Evolutionary conservation across 2,888 invertebrate genomes (phyloP).

Genomic region (Sinodicranocentrus sp.): DNA sequence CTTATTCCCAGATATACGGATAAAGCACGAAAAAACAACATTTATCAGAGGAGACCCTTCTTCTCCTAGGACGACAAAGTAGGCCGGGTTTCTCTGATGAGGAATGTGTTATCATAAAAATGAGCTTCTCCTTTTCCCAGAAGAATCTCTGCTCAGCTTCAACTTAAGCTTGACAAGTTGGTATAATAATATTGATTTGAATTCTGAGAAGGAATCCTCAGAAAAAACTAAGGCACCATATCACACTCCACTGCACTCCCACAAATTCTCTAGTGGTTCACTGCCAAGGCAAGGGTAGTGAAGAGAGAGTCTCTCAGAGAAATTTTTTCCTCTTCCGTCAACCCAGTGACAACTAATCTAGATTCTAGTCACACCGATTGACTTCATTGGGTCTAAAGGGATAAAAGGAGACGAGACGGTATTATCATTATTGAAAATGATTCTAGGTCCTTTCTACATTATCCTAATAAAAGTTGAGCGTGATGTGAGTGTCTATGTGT

Average conservation of each 20-base stretch:
- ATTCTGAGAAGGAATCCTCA: neutral
- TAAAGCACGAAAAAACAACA: conserved; percentile 23
- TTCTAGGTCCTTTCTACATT: too few relatives aligned
- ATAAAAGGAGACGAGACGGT: conserved; percentile 4
- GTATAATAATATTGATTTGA: conserved; percentile 1
- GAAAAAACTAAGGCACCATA: conserved; percentile 31
- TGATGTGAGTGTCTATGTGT: conserved; percentile 19
- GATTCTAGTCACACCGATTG: conserved; percentile 54
- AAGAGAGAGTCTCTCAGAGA: neutral
- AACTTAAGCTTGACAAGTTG: neutral
- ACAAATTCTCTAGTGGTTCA: neutral
- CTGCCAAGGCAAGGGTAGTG: neutral
- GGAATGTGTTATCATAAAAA: neutral
- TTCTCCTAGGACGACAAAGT: neutral
- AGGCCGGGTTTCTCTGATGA: conserved; percentile 9
- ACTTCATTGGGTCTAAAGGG: conserved; percentile 13
- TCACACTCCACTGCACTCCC: conserved; percentile 8
- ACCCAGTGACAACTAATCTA: conserved; percentile 54
- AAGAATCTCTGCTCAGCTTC: neutral
- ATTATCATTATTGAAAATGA: conserved; percentile 8
- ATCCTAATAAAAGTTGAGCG: too few relatives aligned
- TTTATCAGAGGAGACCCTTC: too few relatives aligned
- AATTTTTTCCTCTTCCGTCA: conserved; percentile 40
- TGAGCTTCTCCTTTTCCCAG: conserved; percentile 5
- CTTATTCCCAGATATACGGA: too few relatives aligned